Percentiles rank a stretch among this genome's conserved stretches.
Conservation (phyloP, 2,113 vertebrate species). For the Trichechus manatus region DNA sequence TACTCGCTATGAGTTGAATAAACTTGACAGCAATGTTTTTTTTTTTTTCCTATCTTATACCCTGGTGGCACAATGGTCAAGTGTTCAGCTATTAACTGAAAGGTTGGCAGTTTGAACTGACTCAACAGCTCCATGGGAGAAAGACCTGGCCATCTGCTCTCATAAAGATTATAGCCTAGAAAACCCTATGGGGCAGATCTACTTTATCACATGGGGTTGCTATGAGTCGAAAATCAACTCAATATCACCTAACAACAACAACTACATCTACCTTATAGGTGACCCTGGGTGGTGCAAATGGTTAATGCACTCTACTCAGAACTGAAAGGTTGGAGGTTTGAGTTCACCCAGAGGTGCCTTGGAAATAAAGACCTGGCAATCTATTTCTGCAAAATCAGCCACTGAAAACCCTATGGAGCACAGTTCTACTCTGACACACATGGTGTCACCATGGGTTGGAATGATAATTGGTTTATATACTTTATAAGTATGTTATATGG, state of each 20-base stretch:
- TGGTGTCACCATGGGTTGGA: neutral
- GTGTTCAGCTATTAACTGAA: too few species aligned
- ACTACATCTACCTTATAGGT: neutral
- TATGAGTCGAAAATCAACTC: neutral
- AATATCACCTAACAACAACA: neutral
- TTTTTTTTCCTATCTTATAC: too few species aligned
- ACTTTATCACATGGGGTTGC: neutral
- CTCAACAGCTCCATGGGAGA: too few species aligned
- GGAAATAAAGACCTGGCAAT: neutral
- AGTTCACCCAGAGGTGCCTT: neutral
- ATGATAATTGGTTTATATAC: neutral
- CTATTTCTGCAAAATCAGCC: neutral
- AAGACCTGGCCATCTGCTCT: too few species aligned
- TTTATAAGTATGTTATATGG: neutral
- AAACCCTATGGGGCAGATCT: too few species aligned
- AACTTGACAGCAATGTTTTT: too few species aligned
- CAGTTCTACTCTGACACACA: neutral
- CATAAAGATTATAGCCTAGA: too few species aligned
- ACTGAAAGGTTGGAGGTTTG: neutral
- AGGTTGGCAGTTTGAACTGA: too few species aligned
- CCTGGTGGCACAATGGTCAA: too few species aligned
- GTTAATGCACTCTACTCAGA: neutral
- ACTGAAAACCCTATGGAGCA: neutral
- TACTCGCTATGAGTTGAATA: too few species aligned
- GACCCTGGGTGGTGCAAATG: neutral